Conservation (phyloP, 2,797 vertebrate species). For the Catharus ustulatus region DNA sequence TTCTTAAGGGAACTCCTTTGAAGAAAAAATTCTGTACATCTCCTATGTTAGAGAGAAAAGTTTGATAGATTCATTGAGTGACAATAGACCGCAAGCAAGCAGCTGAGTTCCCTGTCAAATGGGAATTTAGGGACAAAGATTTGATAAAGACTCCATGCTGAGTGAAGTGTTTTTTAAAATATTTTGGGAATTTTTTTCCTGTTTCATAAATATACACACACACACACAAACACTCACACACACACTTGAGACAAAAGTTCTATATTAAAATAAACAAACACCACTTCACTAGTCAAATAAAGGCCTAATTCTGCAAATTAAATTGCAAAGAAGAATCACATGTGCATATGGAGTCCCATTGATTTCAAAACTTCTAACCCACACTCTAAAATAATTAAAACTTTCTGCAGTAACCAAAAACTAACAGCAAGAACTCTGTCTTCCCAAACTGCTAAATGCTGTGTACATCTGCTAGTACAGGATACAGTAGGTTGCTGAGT, state of each 20-base stretch:
- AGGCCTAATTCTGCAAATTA: neutral
- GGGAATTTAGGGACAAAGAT: neutral
- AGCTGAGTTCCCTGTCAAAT: neutral
- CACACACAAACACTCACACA: neutral
- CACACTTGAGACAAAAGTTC: neutral
- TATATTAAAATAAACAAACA: neutral
- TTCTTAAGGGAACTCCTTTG: neutral
- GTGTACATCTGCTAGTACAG: neutral
- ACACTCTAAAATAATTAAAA: neutral
- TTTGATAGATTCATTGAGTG: neutral
- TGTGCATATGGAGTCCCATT: neutral
- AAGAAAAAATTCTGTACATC: neutral
- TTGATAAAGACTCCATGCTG: neutral
- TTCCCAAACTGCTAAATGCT: neutral
- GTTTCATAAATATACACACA: neutral
- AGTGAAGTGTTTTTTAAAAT: neutral
- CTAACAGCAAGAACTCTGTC: neutral
- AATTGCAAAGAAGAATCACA: neutral
- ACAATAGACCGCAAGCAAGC: neutral
- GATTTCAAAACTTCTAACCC: neutral
- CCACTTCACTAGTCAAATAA: neutral
- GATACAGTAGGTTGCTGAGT: conserved; percentile 28
- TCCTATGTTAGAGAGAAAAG: neutral
- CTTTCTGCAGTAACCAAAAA: neutral
- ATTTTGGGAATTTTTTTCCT: neutral